phyloP scores from a whole-genome alignment of 2,888 invertebrate species.

The Tetragonisca angustula region DNA sequence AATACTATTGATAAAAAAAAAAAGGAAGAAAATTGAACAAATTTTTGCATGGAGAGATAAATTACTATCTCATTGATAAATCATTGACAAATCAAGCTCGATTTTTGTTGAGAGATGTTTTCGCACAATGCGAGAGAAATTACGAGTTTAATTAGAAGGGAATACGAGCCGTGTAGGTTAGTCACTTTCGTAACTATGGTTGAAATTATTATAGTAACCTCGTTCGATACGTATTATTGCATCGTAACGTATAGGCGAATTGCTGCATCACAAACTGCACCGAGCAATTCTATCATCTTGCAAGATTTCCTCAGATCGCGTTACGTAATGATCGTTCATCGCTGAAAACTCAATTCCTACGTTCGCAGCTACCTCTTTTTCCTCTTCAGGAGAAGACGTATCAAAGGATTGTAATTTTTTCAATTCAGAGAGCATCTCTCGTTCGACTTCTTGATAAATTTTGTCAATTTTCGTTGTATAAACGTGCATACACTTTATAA shows the following conservation, averaged over 20 bases:
- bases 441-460: neutral
- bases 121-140: neutral
- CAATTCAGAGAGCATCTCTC: neutral
- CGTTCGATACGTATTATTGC: conserved; percentile 23
- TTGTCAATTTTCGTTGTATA: neutral
- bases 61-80: neutral
- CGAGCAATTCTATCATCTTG: conserved; percentile 18
- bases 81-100: neutral
- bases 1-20: neutral
- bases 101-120: neutral
- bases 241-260: conserved; percentile 9
- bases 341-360: conserved; percentile 11
- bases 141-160: conserved; percentile 6
- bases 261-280: conserved; percentile 32
- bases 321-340: conserved; percentile 19
- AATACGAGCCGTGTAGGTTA: neutral
- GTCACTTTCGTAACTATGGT: conserved; percentile 2
- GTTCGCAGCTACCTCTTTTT: neutral
- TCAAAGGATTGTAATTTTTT: neutral
- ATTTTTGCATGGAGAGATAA: neutral
- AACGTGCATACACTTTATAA: neutral
- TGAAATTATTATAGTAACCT: conserved; percentile 15
- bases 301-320: conserved; percentile 31
- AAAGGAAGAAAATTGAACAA: neutral
- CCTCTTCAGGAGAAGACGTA: too few relatives aligned